Evolutionary conservation across 2,797 vertebrate species (phyloP).

Genomic region (Pristis pectinata): DNA sequence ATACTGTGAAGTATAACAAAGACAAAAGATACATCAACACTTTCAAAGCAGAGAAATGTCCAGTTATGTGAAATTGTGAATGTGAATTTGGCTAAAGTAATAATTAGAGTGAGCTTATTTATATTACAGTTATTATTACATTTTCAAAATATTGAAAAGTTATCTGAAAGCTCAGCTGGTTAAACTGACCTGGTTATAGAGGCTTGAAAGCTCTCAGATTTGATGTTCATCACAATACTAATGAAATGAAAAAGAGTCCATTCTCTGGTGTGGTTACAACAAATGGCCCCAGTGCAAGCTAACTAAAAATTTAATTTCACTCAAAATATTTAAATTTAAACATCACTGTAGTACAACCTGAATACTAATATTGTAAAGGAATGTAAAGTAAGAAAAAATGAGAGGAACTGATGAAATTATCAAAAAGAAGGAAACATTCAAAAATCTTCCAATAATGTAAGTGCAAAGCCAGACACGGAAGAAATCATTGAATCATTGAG

Average conservation of each 20-base stretch:
- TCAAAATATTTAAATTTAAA: too few species aligned
- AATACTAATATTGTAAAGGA: too few species aligned
- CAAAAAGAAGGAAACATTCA: neutral
- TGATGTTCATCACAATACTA: neutral
- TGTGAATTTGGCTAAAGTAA: too few species aligned
- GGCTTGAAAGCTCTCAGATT: neutral
- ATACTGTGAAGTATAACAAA: neutral
- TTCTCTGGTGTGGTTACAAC: neutral
- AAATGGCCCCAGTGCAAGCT: neutral
- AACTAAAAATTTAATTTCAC: too few species aligned
- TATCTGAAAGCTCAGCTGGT: neutral
- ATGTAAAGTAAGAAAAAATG: too few species aligned
- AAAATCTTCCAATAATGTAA: neutral
- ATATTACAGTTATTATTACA: too few species aligned
- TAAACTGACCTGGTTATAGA: neutral
- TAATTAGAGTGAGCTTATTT: too few species aligned
- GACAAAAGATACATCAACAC: neutral
- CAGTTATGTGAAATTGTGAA: too few species aligned
- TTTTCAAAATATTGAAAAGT: too few species aligned
- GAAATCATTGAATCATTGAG: neutral
- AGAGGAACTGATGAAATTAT: neutral
- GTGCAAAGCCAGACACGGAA: neutral
- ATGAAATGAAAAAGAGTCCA: too few species aligned
- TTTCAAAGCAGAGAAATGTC: neutral
- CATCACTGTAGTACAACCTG: too few species aligned